A percentile compares a stretch with the other conserved stretches of the same genome.
phyloP scores from a whole-genome alignment of 2,888 invertebrate genomes.

The Chironomus riparius region DNA sequence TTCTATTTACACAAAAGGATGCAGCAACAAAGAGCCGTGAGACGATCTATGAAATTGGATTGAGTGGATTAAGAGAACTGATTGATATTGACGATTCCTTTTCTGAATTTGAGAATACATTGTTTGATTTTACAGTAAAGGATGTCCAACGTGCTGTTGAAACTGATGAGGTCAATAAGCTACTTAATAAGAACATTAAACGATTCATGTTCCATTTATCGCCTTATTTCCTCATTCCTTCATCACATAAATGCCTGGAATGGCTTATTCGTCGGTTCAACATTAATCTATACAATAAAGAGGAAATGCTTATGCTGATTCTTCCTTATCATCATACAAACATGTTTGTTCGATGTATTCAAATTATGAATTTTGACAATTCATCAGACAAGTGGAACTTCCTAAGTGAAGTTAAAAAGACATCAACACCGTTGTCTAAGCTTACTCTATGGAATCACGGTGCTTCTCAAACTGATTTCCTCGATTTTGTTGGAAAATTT shows the following conservation, averaged over 20 bases:
- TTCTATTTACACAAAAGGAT: slow-evolving; percentile 83
- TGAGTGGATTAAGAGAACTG: slow-evolving; percentile 77
- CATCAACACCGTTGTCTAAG: slow-evolving; percentile 65
- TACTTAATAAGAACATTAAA: slow-evolving; percentile 63
- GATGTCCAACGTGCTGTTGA: slow-evolving; percentile 75
- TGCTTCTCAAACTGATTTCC: slow-evolving; percentile 51
- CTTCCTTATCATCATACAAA: slow-evolving; percentile 91
- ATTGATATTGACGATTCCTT: slow-evolving; percentile 64
- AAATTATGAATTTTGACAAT: slow-evolving; percentile 59
- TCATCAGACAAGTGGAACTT: slow-evolving; percentile 62
- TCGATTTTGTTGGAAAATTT: slow-evolving; percentile 54
- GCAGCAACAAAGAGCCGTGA: slow-evolving; percentile 79
- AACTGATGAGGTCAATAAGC: slow-evolving; percentile 60
- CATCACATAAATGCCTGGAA: slow-evolving; percentile 82
- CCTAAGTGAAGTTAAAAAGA: slow-evolving; percentile 62
- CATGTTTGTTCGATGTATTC: slow-evolving; percentile 73
- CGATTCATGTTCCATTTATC: slow-evolving; percentile 72
- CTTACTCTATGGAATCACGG: slow-evolving; percentile 64
- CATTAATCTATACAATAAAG: slow-evolving; percentile 80
- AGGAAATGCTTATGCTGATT: slow-evolving; percentile 68
- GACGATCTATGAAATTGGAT: slow-evolving; percentile 77
- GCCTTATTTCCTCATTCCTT: slow-evolving; percentile 77
- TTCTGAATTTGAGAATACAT: slow-evolving; percentile 57
- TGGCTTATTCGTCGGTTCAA: slow-evolving; percentile 88
- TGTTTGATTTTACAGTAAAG: slow-evolving; percentile 70